phyloP scores from a whole-genome alignment of 2,113 vertebrate species.

The Rhabdomys dilectus region DNA sequence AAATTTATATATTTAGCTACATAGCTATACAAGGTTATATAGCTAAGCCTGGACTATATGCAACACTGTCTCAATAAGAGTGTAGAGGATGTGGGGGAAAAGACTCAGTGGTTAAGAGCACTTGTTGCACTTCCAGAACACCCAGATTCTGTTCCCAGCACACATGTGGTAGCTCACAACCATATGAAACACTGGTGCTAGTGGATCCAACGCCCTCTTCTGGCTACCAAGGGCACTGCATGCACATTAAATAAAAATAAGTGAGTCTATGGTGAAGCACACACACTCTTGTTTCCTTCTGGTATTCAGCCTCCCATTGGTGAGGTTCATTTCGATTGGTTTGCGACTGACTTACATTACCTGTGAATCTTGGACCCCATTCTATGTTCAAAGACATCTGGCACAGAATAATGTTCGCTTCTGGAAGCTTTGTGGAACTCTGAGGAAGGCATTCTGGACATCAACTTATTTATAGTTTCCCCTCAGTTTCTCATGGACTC shows the following conservation, averaged over 20 bases:
- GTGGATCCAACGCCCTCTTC: neutral
- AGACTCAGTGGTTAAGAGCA: neutral
- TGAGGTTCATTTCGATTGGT: neutral
- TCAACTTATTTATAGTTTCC: neutral
- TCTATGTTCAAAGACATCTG: neutral
- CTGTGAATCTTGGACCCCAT: neutral
- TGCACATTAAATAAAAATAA: neutral
- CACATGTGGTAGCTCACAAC: neutral
- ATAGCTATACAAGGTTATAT: too few relatives aligned
- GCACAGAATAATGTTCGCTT: too few relatives aligned
- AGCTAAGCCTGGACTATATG: neutral
- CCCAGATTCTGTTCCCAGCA: neutral
- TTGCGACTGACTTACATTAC: neutral
- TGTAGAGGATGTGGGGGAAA: neutral
- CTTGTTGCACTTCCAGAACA: neutral
- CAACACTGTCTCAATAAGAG: too few relatives aligned
- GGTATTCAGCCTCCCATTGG: neutral
- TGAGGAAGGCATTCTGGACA: rapidly evolving
- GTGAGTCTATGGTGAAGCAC: neutral
- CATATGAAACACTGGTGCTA: neutral
- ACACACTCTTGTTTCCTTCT: neutral
- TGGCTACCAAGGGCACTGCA: neutral
- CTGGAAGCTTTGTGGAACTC: neutral
- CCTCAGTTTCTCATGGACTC: neutral
- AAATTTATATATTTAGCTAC: too few relatives aligned